Evolutionary conservation across 2,797 vertebrate species (phyloP).

Genomic region (Enteromius fasciolatus): DNA sequence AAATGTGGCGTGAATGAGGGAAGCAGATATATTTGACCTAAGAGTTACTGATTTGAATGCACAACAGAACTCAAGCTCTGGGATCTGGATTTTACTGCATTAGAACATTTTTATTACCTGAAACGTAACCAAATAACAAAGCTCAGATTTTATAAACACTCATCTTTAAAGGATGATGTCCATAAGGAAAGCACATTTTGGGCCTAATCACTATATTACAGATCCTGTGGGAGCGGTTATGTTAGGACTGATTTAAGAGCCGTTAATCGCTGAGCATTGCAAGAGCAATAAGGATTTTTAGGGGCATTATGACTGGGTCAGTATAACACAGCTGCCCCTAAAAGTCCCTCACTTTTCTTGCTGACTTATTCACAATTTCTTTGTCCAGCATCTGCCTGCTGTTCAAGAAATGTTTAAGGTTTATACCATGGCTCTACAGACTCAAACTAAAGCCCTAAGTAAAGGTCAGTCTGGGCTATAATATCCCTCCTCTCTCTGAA

Average conservation of each 20-base stretch:
- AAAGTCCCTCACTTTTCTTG: constrained; percentile 99
- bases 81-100: constrained; percentile 22
- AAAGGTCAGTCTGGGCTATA: constrained; percentile 15
- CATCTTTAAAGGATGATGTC: constrained; percentile 10
- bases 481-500: constrained; percentile 29
- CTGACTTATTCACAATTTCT: constrained; percentile 74
- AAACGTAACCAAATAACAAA: constrained; percentile 24
- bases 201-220: constrained; percentile 1
- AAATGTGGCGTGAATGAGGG: constrained; percentile 14
- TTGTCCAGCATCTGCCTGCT: background rate
- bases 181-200: constrained; percentile 20
- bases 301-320: constrained; percentile 99
- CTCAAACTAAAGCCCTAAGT: background rate
- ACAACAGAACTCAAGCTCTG: background rate
- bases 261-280: constrained; percentile 83
- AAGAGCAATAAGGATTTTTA: constrained; percentile 99
- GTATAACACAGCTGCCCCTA: constrained; percentile 99
- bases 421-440: background rate
- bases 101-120: constrained; percentile 29
- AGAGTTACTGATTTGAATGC: constrained; percentile 34
- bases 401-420: constrained; percentile 9
- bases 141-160: background rate
- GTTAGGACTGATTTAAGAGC: constrained; percentile 25
- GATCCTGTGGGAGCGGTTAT: background rate
- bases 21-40: constrained; percentile 40